phyloP scores from a whole-genome alignment of 2,113 vertebrate genomes.

The Tamias sibiricus region DNA sequence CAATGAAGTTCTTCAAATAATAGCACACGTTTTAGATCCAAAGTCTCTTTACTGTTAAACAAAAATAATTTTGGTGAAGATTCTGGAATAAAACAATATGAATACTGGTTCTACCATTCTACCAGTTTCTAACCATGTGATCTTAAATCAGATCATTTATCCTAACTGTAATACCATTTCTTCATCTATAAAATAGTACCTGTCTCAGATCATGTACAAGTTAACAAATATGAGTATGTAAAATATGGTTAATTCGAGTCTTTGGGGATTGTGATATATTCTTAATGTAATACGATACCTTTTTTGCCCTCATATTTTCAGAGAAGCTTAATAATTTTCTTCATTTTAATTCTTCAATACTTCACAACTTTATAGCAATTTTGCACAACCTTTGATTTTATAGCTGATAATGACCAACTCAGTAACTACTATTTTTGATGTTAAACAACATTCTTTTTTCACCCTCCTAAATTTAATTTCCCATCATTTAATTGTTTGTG shows the following conservation, averaged over 20 bases:
- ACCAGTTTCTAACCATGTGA: background rate
- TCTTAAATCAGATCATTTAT: background rate
- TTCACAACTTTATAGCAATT: background rate
- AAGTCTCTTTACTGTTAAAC: background rate
- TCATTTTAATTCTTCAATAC: background rate
- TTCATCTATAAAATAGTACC: background rate
- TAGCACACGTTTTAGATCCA: background rate
- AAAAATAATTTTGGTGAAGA: background rate
- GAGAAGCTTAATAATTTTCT: background rate
- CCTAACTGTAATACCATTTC: background rate
- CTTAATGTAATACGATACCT: background rate
- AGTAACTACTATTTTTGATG: background rate
- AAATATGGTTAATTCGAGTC: background rate
- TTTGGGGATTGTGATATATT: background rate
- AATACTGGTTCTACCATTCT: background rate
- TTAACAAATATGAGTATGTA: background rate
- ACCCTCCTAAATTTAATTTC: background rate
- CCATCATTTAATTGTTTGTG: background rate
- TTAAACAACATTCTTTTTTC: background rate
- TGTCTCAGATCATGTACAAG: background rate
- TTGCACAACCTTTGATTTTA: background rate
- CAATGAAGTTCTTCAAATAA: slow-evolving; percentile 47
- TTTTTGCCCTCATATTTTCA: background rate
- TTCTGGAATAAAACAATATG: background rate
- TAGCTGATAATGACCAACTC: background rate